These are phyloP conservation scores for Sycophaga agraensis DNA, from an alignment of 1,140 invertebrate genomes.

Conservation along the genomic window DNA sequence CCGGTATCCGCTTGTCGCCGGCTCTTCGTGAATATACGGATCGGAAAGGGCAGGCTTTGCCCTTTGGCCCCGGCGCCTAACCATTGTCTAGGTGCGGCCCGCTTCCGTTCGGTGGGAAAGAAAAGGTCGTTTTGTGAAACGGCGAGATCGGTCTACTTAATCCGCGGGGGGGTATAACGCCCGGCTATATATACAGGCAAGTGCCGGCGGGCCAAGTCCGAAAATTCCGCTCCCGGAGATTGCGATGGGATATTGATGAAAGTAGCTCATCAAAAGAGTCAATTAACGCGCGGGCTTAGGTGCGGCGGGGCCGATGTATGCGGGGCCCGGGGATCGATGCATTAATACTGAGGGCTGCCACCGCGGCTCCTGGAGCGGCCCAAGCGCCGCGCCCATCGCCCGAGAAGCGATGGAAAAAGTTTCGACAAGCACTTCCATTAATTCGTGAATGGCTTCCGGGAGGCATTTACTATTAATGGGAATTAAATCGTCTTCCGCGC, in stretches of 20 bases:
- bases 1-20: neutral
- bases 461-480: slow-evolving; percentile 24
- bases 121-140: too few relatives aligned
- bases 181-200: neutral
- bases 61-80: too few relatives aligned
- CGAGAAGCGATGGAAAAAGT: neutral
- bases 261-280: too few relatives aligned
- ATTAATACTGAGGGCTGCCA: slow-evolving; percentile 1
- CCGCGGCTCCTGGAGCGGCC: too few relatives aligned
- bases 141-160: neutral
- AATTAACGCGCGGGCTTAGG: too few relatives aligned
- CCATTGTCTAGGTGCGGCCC: too few relatives aligned
- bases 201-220: neutral
- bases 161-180: too few relatives aligned
- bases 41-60: too few relatives aligned
- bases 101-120: too few relatives aligned
- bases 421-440: slow-evolving; percentile 1
- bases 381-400: too few relatives aligned
- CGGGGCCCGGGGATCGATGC: neutral
- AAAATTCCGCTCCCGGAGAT: neutral
- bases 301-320: too few relatives aligned
- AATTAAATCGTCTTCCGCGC: slow-evolving; percentile 11
- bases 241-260: neutral
- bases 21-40: neutral
- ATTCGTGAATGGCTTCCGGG: slow-evolving; percentile 15